Evolutionary conservation across 30 jellyfish, hydroid and myxozoan genomes (phyloP), one percentile per base, ranked within the genome.

Genomic region (Aurelia sp.): DNA sequence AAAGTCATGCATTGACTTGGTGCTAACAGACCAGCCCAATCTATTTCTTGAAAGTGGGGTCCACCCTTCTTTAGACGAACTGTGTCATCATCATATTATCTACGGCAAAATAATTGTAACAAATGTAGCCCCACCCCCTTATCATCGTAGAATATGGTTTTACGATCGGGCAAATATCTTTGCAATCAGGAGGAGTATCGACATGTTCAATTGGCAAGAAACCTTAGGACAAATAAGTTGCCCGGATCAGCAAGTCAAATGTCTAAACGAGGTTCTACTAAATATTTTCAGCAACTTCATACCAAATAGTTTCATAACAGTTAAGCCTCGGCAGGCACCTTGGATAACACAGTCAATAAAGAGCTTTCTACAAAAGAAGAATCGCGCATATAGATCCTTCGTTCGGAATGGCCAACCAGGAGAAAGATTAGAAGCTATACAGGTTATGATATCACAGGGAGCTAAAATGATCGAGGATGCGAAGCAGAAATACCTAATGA

Each of bases 31-130:
- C 47, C 84, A 81, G 57, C 91, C 91, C 13, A 81, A 67, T 72
- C 84, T 81, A 41, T 16, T 71, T 70, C 19, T 71, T 31, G 86
- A 71, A 48, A 37, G 73, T 74, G 76, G 94, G 11, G 94, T 64
- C 63, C 77, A 78, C 52, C 83, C 78, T 18, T 88, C 89, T 51
- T 61, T 78, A 55, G 83, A 71, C 44, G 77, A 59, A 18, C 82
- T 69, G 73, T 83, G 92, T 59, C 86, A 71, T 63, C 92, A 70
- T 62, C 92, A 83, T 55, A 70, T 83, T 8, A 37, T 83, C 48
- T 71, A 71, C 62, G 92, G 92, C 13, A 72, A 58, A 58, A 16
- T 58, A 20, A 58, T 17, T 20, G 27, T 58, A 16, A 58, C 21
- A 58, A 58, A 58, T 58, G 27, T 58, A 58, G 67, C 76, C 53